Evolutionary conservation across 1,140 invertebrate genomes (phyloP).

Genomic region (Drosophila novamexicana): DNA sequence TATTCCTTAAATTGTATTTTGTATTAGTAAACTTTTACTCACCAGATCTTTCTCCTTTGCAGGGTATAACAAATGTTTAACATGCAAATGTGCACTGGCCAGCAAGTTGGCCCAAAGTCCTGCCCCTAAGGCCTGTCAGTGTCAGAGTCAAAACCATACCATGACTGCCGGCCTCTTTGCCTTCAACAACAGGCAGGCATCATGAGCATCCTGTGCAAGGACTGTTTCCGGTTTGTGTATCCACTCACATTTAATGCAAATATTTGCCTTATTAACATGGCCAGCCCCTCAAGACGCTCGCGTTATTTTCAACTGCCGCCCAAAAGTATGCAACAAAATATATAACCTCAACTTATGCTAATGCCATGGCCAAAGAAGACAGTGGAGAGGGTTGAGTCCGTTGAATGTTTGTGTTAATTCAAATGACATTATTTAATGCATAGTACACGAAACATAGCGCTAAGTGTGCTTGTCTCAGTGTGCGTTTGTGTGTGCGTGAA

Average conservation of each 20-base stretch:
- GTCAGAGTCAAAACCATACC: conserved; percentile 38
- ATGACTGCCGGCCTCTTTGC: conserved; percentile 21
- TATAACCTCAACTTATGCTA: conserved; percentile 65
- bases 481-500: conserved; percentile 50
- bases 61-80: conserved; percentile 31
- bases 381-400: background rate
- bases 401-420: conserved; percentile 69
- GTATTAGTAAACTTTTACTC: background rate
- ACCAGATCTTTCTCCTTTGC: background rate
- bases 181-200: conserved; percentile 17
- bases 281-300: conserved; percentile 29
- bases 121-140: conserved; percentile 24
- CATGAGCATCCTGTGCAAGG: conserved; percentile 4
- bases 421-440: conserved; percentile 81
- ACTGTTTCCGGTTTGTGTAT: conserved; percentile 39
- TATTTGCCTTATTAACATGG: conserved; percentile 75
- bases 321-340: conserved; percentile 54
- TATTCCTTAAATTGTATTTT: no score
- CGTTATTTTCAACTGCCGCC: conserved; percentile 51
- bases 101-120: conserved; percentile 18
- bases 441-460: conserved; percentile 61
- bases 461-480: background rate
- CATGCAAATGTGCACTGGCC: conserved; percentile 34
- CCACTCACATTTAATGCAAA: conserved; percentile 56
- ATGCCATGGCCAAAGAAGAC: conserved; percentile 27